Conservation (phyloP, 2,113 vertebrate genomes). For the Vireo altiloquus region DNA sequence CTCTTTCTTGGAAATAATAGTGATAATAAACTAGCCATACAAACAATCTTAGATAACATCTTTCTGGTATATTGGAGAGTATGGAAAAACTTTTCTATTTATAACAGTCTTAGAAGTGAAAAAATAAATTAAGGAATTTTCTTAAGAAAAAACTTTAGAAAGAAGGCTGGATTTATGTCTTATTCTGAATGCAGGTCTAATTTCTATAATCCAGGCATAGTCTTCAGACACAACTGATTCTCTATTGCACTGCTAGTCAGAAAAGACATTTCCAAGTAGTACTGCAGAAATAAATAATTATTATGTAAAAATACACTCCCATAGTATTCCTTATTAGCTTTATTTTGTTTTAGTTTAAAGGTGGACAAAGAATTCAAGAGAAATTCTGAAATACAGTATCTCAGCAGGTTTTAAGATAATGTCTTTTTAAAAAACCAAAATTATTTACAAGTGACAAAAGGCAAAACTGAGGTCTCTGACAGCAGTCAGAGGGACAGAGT, state of each 20-base stretch:
- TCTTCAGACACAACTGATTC: neutral
- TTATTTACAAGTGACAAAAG: neutral
- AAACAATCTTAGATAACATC: neutral
- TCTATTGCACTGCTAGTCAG: neutral
- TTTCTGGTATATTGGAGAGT: neutral
- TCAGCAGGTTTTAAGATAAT: neutral
- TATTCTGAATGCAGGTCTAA: neutral
- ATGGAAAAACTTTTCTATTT: neutral
- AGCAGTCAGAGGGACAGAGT: neutral
- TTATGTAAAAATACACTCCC: neutral
- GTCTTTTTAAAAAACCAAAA: rapidly evolving
- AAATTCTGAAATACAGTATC: neutral
- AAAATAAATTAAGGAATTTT: neutral
- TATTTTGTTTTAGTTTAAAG: neutral
- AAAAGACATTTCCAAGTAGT: neutral
- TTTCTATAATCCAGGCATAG: neutral
- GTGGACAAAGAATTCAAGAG: neutral
- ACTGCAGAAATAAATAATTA: neutral
- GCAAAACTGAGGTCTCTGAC: neutral
- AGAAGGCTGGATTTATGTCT: neutral
- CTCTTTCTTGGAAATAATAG: neutral
- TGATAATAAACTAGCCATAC: neutral
- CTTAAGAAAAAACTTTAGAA: neutral
- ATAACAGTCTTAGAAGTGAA: neutral
- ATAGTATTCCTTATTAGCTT: neutral